A percentile compares a stretch with the other conserved stretches of the same genome.
phyloP scores from a whole-genome alignment of 2,888 invertebrate species.

The Ophion slaviceki region DNA sequence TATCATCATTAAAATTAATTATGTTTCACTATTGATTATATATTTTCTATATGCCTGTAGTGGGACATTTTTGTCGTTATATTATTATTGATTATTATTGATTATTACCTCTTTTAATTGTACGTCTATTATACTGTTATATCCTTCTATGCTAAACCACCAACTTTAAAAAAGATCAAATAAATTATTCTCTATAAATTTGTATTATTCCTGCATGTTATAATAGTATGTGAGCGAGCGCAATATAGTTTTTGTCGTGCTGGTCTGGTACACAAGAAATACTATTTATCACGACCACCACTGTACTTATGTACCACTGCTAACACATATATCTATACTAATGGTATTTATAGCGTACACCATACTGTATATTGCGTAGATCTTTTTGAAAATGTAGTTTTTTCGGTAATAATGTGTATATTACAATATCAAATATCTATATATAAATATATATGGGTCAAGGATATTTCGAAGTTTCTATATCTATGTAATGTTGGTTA shows the following conservation, averaged over 20 bases:
- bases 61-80: constrained; percentile 64
- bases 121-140: constrained; percentile 67
- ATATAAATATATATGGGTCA: not conserved
- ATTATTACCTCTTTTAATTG: constrained; percentile 61
- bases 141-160: constrained; percentile 75
- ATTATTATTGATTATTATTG: constrained; percentile 63
- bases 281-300: constrained; percentile 37
- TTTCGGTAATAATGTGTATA: constrained; percentile 13
- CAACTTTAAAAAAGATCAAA: constrained; percentile 76
- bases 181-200: constrained; percentile 77
- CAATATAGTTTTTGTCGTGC: constrained; percentile 56
- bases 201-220: constrained; percentile 72
- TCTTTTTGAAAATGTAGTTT: constrained; percentile 15
- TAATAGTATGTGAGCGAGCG: constrained; percentile 57
- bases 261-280: constrained; percentile 49
- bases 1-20: constrained; percentile 57
- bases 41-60: constrained; percentile 66
- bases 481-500: no score
- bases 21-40: constrained; percentile 57
- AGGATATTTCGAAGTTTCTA: no score
- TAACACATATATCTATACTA: constrained; percentile 29
- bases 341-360: not conserved
- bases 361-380: constrained; percentile 7
- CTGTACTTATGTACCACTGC: constrained; percentile 27
- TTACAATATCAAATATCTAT: constrained; percentile 7